A percentile compares a stretch with the other conserved stretches of the same genome.
phyloP scores from a whole-genome alignment of 1,140 invertebrate species.

The Drosophila micromelanica region DNA sequence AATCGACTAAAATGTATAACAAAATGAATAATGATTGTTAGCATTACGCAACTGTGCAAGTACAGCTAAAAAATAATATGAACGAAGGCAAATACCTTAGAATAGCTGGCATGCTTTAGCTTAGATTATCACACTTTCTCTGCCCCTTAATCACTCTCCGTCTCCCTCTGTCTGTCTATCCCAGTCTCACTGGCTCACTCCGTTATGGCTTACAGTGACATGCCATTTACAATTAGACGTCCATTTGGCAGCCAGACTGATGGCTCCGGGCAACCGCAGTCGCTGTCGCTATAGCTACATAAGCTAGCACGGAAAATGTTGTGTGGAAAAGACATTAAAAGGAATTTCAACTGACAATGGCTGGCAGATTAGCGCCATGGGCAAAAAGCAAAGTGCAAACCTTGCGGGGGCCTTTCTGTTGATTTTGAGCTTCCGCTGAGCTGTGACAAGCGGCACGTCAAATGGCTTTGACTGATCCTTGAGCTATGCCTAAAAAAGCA shows the following conservation, averaged over 20 bases:
- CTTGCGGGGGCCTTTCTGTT: slow-evolving; percentile 28
- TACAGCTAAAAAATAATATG: slow-evolving; percentile 1
- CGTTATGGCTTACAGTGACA: slow-evolving; percentile 2
- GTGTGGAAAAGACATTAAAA: slow-evolving; percentile 67
- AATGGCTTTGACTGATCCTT: slow-evolving; percentile 60
- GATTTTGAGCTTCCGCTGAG: slow-evolving; percentile 39
- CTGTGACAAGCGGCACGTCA: slow-evolving; percentile 30
- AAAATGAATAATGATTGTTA: slow-evolving; percentile 22
- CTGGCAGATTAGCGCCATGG: slow-evolving; percentile 59
- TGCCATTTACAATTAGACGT: slow-evolving; percentile 42
- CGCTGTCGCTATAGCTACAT: slow-evolving; percentile 4
- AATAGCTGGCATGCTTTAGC: slow-evolving; percentile 28
- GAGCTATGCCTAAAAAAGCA: slow-evolving; percentile 37
- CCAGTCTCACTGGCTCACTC: not conserved
- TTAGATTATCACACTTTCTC: slow-evolving; percentile 15
- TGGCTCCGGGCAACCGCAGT: slow-evolving; percentile 24
- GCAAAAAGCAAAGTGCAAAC: slow-evolving; percentile 32
- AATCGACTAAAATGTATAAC: slow-evolving; percentile 50
- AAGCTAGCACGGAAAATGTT: slow-evolving; percentile 35
- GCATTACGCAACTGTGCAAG: slow-evolving; percentile 11
- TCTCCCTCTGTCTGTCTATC: not conserved
- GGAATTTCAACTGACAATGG: slow-evolving; percentile 73
- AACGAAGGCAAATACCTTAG: slow-evolving; percentile 23
- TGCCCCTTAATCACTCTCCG: too few species aligned
- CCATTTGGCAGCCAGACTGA: slow-evolving; percentile 33